A percentile compares a stretch with the other conserved stretches of the same genome.
Conservation (phyloP, 2,888 invertebrate species). For the Zygogramma bicolorata region DNA sequence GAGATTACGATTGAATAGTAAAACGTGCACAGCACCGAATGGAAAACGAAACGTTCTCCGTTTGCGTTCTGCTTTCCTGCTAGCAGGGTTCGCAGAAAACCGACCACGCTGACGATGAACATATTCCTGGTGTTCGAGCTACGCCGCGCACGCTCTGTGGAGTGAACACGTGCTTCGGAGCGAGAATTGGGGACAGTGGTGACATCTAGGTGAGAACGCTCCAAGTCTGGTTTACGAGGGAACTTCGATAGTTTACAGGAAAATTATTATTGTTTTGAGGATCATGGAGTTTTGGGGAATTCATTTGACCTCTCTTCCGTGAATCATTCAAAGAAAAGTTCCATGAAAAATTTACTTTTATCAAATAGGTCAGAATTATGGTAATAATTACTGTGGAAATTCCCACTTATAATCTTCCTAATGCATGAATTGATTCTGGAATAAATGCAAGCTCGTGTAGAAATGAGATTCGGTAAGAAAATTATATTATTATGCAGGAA, state of each 20-base stretch:
- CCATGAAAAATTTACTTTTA: no score
- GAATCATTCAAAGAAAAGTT: no score
- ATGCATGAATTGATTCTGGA: no score
- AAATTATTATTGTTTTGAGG: no score
- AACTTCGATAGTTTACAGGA: background rate
- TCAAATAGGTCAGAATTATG: no score
- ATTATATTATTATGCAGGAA: no score
- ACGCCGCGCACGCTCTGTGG: background rate
- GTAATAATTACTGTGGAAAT: no score
- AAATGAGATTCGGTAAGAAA: no score
- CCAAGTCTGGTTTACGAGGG: constrained; percentile 11
- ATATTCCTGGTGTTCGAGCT: constrained; percentile 25
- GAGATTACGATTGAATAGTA: constrained; percentile 27
- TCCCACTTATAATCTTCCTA: no score
- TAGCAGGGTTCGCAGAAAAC: constrained; percentile 54
- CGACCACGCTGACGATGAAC: constrained; percentile 56
- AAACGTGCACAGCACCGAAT: constrained; percentile 21
- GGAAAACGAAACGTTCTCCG: constrained; percentile 33
- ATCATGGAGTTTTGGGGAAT: no score
- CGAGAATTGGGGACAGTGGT: background rate
- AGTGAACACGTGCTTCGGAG: background rate
- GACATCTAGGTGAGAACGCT: constrained; percentile 30
- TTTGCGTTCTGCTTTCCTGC: constrained; percentile 48
- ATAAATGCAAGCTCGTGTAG: no score
- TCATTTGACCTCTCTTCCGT: no score